Base-by-base conservation (phyloP, 2,888 invertebrate species). In the Idaea biselata region DNA sequence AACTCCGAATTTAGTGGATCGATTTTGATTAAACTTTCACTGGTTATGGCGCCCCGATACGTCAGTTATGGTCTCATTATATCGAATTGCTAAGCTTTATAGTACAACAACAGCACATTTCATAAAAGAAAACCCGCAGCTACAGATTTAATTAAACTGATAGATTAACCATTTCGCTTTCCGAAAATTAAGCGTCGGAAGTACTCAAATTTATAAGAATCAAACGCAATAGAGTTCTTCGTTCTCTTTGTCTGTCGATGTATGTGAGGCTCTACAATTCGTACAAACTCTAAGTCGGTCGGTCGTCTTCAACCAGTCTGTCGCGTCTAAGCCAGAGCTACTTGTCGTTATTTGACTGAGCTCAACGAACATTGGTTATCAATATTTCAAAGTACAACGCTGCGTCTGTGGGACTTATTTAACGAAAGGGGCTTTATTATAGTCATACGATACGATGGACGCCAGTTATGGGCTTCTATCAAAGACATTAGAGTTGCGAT, bases 21-120 rank as follows among this genome's bases (percentile, higher is more conserved):
- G 44, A 44, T 44, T 44, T 44, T 44, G 44, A 44, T 44, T 44
- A 44, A 44, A 44, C 44, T 44, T 44, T 44, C 44, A 44, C 44
- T 14, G 5, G 44, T 14, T 44, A 44, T 11, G 44, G 44, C 44
- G 44, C 44, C 44, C 44, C 44, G 44, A 44, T 11, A 44, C 44
- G 44, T 44, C 44, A 14, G 44, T 44, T 44, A 44, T 44, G 44
- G 44, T 44, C 44, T 44, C 44, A 44, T 44, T 44, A 44, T 44
- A 44, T 44, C 44, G 44, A 44, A 44, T 44, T 44, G 44, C 44
- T 44, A 3, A 44, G 44, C 44, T 44, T 44, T 44, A 44, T 44
- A 44, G 44, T 11, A 11, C 44, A 44, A 44, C 8, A 11, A 44
- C 3, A 44, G 44, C 14, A 4, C 44, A 8, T 44, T 14, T 44